Base-by-base conservation (phyloP, 2,888 invertebrate species). In the Acanthoscelides obtectus region DNA sequence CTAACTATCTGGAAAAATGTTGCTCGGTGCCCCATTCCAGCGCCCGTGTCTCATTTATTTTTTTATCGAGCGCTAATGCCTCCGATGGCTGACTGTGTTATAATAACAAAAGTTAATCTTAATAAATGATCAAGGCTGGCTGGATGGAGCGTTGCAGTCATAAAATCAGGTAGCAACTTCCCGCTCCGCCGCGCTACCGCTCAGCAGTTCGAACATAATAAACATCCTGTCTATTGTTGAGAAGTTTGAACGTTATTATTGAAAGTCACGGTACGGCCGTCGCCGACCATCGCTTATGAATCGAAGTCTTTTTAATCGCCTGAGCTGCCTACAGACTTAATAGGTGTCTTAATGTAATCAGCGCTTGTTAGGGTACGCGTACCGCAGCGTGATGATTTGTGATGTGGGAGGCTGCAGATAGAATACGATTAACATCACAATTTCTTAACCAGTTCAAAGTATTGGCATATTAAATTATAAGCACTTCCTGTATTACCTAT, bases 151-250 rank as follows among this genome's bases (percentile, higher is more conserved):
- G 21, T 66, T 73, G 72, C 73, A 76, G 77, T 77, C 77, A 74
- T 77, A 77, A 79, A 79, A 79, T 79, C 79, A 79, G 79, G 79
- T 79, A 79, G 79, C 78, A 21, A 66, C 66, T 70, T 8, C 63
- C 63, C 20, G n/a, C 20, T 12, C 3, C 20, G n/a, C 65, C 12
- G n/a, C 20, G 65, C 65, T 12, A 5, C 65, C 20, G 65, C 65
- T 66, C 12, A 19, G 71, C 71, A 71, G 72, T 75, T 75, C 73
- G 74, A 73, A 74, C 73, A 81, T 81, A 81, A 81, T 81, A 80
- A 80, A 81, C 81, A 81, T 81, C 81, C 81, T 81, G 81, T 79
- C 80, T 79, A 80, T 81, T 81, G 80, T 80, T 74, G 74, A 72
- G 68, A 72, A 73, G 73, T 75, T 75, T 72, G 68, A 72, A 72